A percentile compares a stretch with the other conserved stretches of the same genome.
These are phyloP conservation scores for Bellardia pandia DNA, from an alignment of 2,888 invertebrate genomes.

Conservation along the genomic window DNA sequence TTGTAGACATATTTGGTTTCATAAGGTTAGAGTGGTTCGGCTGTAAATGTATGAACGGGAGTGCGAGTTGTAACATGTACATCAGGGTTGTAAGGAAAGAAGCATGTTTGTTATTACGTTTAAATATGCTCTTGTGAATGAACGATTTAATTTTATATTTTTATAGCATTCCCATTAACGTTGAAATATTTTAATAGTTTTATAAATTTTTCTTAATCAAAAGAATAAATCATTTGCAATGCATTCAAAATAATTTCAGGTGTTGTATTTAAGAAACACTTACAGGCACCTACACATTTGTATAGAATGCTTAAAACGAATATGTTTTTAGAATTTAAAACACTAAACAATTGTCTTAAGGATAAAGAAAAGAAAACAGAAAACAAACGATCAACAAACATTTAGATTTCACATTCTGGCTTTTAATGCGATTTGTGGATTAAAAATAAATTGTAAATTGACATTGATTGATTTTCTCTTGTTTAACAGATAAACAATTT, in stretches of 20 bases:
- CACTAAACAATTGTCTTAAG: constrained; percentile 11
- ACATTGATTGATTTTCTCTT: constrained; percentile 20
- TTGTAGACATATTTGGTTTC: constrained; percentile 56
- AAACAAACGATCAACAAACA: not conserved
- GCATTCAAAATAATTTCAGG: not conserved
- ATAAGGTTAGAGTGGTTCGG: constrained; percentile 13
- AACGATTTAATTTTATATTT: constrained; percentile 52
- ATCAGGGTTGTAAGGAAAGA: not conserved
- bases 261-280: not conserved
- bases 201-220: constrained; percentile 45
- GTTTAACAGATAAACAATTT: not conserved
- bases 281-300: not conserved
- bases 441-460: constrained; percentile 3
- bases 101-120: not conserved
- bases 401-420: not conserved
- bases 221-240: constrained; percentile 38
- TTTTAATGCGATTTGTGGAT: constrained; percentile 16
- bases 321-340: not conserved
- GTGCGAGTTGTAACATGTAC: not conserved
- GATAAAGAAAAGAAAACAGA: not conserved
- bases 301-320: not conserved
- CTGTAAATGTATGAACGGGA: not conserved
- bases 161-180: constrained; percentile 42
- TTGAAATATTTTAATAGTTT: constrained; percentile 48
- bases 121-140: constrained; percentile 18